Evolutionary conservation across 2,797 vertebrate species (phyloP), one percentile per base, ranked within the genome.

Genomic region (Delichon dasypus): DNA sequence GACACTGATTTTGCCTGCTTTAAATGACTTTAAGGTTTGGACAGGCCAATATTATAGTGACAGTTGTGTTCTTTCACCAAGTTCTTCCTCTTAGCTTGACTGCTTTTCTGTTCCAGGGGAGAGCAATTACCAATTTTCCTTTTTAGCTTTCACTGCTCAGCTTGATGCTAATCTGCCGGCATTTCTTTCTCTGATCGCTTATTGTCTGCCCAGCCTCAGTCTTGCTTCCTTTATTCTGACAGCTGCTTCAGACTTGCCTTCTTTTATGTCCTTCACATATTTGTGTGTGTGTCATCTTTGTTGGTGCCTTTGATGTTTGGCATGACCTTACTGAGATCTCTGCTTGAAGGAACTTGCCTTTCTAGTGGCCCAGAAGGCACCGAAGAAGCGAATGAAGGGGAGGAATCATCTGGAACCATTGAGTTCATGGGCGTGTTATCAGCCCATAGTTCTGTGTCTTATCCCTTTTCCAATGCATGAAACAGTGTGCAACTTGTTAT

Each of bases 151-250:
- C 91, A 65, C 48, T 84, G 70, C 79, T 85, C 60, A 94, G 85
- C 70, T 91, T 91, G 70, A 84, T 78, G 70, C 70, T 93, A 51
- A 89, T 93, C 70, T 91, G 36, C 38, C 3, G 5, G 55, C 55
- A 44, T 91, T 91, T 91, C 40, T 88, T 91, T 58, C 77, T 94
- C 57, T 91, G 70, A 44, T 78, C 54, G 75, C 30, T 68, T 83
- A 71, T 21, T 89, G 54, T 89, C 58, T 87, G 71, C 42, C 60
- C 32, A 78, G 32, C 44, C 34, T 92, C 70, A 73, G 29, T 72
- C 73, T 70, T 91, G n/a, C 70, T 88, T 75, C 47, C 48, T 90
- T 81, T 90, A 73, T 78, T 90, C 92, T 91, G 83, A 76, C 71
- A 91, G 71, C 60, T 90, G 80, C 60, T 85, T 36, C 57, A 80